Evolutionary conservation across 2,888 invertebrate genomes (phyloP).

Genomic region (Physocephala rufipes): DNA sequence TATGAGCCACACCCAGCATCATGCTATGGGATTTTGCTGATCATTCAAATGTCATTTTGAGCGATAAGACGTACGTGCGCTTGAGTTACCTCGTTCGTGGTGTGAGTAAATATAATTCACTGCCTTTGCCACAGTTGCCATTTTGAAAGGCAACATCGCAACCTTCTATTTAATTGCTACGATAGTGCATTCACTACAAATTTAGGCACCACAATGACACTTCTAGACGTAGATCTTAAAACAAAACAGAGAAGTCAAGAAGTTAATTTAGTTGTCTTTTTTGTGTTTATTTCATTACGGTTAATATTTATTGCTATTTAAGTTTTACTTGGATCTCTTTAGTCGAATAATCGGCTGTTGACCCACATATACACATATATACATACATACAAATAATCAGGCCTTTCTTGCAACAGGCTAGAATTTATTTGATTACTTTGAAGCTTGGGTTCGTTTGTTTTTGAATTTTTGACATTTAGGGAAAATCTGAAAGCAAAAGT

Average conservation of each 20-base stretch:
- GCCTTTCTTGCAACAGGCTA: slow-evolving; percentile 16
- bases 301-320: too few relatives aligned
- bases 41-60: neutral
- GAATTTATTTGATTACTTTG: slow-evolving; percentile 23
- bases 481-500: too few relatives aligned
- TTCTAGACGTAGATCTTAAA: slow-evolving; percentile 17
- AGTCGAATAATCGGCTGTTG: neutral
- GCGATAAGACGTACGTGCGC: too few relatives aligned
- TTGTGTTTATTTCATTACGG: neutral
- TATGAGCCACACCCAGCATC: neutral
- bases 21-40: neutral
- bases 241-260: neutral
- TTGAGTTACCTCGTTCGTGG: too few relatives aligned
- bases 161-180: slow-evolving; percentile 22
- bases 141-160: too few relatives aligned
- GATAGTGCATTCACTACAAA: too few relatives aligned
- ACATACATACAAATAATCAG: too few relatives aligned
- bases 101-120: too few relatives aligned
- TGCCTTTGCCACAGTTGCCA: too few relatives aligned
- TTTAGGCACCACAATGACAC: slow-evolving; percentile 9
- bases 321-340: too few relatives aligned
- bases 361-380: slow-evolving; percentile 22
- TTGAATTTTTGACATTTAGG: too few relatives aligned
- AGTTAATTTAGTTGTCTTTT: slow-evolving; percentile 3
- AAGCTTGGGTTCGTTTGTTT: neutral